phyloP scores from a whole-genome alignment of 2,888 invertebrate genomes.

The Pilophorus perplexus region DNA sequence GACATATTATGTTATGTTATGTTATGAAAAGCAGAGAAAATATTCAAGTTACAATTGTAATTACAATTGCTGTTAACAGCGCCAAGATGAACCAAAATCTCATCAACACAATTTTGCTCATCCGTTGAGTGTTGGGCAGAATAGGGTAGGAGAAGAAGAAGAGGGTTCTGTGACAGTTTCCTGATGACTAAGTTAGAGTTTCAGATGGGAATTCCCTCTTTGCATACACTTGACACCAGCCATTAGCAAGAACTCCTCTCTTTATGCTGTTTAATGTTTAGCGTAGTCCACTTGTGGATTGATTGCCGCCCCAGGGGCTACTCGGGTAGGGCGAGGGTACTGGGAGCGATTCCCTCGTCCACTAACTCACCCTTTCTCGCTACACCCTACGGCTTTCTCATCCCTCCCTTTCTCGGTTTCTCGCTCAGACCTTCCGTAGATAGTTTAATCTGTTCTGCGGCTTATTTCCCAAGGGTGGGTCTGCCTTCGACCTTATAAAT shows the following conservation, averaged over 20 bases:
- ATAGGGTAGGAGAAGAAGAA: not conserved
- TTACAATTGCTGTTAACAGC: no score
- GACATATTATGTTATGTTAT: no score
- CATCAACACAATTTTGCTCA: no score
- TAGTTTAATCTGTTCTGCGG: conserved; percentile 43
- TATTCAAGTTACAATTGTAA: no score
- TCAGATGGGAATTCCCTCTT: conserved; percentile 32
- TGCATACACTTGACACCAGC: conserved; percentile 34
- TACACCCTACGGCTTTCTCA: not conserved
- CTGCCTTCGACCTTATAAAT: conserved; percentile 40
- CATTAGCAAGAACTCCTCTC: conserved; percentile 31
- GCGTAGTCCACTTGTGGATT: conserved; percentile 36
- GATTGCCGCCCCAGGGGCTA: conserved; percentile 24
- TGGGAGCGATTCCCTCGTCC: not conserved
- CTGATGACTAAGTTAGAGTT: not conserved
- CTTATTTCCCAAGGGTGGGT: conserved; percentile 42
- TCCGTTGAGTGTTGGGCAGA: not conserved
- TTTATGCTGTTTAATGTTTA: conserved; percentile 27
- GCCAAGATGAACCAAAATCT: no score
- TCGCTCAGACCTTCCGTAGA: conserved; percentile 16
- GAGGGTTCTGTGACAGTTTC: not conserved
- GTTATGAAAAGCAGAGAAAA: no score
- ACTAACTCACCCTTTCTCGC: conserved; percentile 24
- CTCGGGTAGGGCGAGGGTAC: not conserved
- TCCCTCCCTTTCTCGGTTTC: conserved; percentile 30